Conservation (phyloP, 1,140 invertebrate species). For the Anastrepha ludens region DNA sequence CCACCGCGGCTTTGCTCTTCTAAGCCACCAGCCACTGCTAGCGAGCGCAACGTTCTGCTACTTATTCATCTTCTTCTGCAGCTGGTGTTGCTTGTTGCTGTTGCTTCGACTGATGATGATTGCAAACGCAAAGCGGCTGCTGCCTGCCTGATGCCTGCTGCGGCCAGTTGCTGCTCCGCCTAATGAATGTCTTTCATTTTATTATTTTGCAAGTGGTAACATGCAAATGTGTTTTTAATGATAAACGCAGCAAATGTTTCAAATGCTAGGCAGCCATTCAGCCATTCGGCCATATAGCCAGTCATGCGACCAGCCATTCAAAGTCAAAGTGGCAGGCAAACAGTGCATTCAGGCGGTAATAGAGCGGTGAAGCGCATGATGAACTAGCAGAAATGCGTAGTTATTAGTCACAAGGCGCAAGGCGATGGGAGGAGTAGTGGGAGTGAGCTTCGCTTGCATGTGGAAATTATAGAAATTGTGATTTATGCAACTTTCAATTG, state of each 20-base stretch:
- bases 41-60: not conserved
- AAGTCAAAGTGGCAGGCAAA: slow-evolving; percentile 28
- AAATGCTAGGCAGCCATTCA: not conserved
- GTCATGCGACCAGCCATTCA: not conserved
- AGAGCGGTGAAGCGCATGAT: not conserved
- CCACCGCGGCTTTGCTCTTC: not conserved
- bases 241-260: slow-evolving; percentile 45
- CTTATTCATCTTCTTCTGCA: not conserved
- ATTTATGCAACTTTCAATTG: slow-evolving; percentile 43
- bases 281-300: not conserved
- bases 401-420: not conserved
- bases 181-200: slow-evolving; percentile 42
- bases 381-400: slow-evolving; percentile 37
- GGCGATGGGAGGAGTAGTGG: not conserved
- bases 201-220: slow-evolving; percentile 26
- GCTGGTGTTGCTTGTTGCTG: not conserved
- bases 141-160: not conserved
- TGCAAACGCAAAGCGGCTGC: not conserved
- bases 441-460: not conserved
- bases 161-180: not conserved
- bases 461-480: slow-evolving; percentile 9
- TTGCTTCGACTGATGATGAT: not conserved
- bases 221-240: slow-evolving; percentile 51
- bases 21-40: not conserved
- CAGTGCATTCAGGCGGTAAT: not conserved